Base-by-base conservation (phyloP, 2,797 vertebrate species). In the Scolopax rusticola region DNA sequence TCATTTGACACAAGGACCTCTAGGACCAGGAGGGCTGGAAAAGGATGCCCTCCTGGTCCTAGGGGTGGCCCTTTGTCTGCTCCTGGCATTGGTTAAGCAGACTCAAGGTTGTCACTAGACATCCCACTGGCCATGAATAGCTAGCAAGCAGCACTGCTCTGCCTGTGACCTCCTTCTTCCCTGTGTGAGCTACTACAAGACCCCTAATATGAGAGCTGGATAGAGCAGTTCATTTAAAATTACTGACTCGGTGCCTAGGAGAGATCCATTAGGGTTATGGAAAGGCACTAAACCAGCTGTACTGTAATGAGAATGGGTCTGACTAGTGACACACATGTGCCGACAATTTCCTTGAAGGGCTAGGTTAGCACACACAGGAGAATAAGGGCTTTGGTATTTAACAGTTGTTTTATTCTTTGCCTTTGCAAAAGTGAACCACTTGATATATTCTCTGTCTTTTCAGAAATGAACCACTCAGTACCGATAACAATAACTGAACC, bases 301-400 rank as follows among this genome's bases (percentile, higher is more conserved):
- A 24, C 43, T 89, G 17, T 87, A 87, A 84, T 40, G 33, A 94
- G 51, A 96, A 71, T 59, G 71, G 28, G n/a, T 81, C 79, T 89
- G 76, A 54, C 69, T 81, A 75, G 64, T 36, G 84, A 80, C 84
- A 93, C 25, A 67, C 27, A 15, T 28, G n/a, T 69, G 64, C 87
- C 3, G 3, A 84, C 64, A 60, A 47, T 86, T 65, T 89, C 61
- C 76, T 93, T 93, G 61, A 95, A 91, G 76, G 79, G n/a, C 38
- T 87, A 61, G 79, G 69, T 90, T 87, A 87, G 71, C 84, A 76
- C 69, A 75, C 76, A 41, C 40, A 43, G 76, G 87, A 95, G 84
- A 83, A 59, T 53, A 68, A 87, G 12, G 27, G 63, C 32, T 90
- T 88, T 65, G 51, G 83, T 82, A 76, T 94, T 95, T 93, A 84